Conservation (phyloP, 2,797 vertebrate species). For the Crocodylus rhombifer region DNA sequence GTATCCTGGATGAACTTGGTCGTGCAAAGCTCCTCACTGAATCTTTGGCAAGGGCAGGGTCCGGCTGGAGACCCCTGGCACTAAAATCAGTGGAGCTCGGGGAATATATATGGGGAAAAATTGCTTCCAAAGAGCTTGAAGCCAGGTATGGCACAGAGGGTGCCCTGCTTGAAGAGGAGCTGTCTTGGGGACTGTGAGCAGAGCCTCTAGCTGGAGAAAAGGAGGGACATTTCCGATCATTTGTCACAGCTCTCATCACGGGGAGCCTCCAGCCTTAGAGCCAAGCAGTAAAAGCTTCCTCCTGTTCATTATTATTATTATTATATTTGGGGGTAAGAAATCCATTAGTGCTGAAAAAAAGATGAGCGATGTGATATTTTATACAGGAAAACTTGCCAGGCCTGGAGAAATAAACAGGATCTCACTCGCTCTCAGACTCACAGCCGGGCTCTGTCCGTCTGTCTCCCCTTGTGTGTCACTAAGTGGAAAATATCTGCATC, state of each 20-base stretch:
- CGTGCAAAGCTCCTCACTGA: too few relatives aligned
- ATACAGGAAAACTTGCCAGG: background rate
- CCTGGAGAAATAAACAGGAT: background rate
- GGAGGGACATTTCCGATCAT: background rate
- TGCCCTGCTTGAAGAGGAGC: background rate
- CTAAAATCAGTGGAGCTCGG: too few relatives aligned
- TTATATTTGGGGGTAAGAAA: background rate
- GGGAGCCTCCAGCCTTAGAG: background rate
- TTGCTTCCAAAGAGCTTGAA: background rate
- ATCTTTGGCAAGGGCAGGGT: too few relatives aligned
- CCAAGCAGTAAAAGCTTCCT: background rate
- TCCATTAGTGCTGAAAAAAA: background rate
- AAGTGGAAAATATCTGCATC: too few relatives aligned
- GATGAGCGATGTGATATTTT: background rate
- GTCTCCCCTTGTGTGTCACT: background rate
- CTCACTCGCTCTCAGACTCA: background rate
- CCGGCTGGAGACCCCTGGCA: too few relatives aligned
- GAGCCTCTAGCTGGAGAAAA: background rate
- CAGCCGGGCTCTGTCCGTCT: background rate
- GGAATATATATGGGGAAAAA: background rate
- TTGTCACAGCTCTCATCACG: background rate
- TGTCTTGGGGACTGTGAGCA: background rate
- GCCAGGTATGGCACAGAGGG: background rate
- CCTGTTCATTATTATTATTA: background rate
- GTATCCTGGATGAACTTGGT: background rate